Conservation (phyloP, 2,888 invertebrate species). For the Carterocephalus palaemon region DNA sequence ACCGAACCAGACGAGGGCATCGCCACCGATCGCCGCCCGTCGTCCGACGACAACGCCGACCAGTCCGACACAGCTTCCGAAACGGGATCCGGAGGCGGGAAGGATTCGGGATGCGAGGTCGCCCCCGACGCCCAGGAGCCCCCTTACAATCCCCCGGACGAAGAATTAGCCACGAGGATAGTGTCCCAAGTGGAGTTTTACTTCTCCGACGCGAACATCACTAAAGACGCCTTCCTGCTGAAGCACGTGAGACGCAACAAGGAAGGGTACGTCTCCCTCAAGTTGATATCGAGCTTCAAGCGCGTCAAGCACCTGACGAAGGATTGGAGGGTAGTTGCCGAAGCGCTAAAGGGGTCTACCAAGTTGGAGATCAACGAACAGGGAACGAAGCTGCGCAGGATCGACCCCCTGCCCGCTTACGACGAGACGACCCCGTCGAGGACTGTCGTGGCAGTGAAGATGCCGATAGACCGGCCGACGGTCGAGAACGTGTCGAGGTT, state of each 20-base stretch:
- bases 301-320: slow-evolving; percentile 95
- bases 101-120: slow-evolving; percentile 84
- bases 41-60: slow-evolving; percentile 82
- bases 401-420: slow-evolving; percentile 91
- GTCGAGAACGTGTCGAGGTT: slow-evolving; percentile 95
- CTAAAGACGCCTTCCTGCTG: slow-evolving; percentile 95
- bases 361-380: slow-evolving; percentile 93
- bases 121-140: slow-evolving; percentile 78
- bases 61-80: slow-evolving; percentile 83
- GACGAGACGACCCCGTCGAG: slow-evolving; percentile 96
- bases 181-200: slow-evolving; percentile 95
- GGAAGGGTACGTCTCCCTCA: slow-evolving; percentile 96
- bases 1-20: slow-evolving; percentile 70
- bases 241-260: slow-evolving; percentile 97
- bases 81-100: slow-evolving; percentile 80
- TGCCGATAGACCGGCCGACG: slow-evolving; percentile 90
- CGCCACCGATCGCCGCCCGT: slow-evolving; percentile 68
- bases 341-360: slow-evolving; percentile 86
- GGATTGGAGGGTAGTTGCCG: slow-evolving; percentile 95
- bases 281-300: slow-evolving; percentile 96
- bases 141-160: slow-evolving; percentile 84
- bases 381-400: slow-evolving; percentile 92
- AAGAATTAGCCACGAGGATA: slow-evolving; percentile 87
- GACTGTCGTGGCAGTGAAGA: slow-evolving; percentile 91
- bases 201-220: slow-evolving; percentile 96